Evolutionary conservation across 2,797 vertebrate genomes (phyloP).

Genomic region (Peromyscus melanophrys): DNA sequence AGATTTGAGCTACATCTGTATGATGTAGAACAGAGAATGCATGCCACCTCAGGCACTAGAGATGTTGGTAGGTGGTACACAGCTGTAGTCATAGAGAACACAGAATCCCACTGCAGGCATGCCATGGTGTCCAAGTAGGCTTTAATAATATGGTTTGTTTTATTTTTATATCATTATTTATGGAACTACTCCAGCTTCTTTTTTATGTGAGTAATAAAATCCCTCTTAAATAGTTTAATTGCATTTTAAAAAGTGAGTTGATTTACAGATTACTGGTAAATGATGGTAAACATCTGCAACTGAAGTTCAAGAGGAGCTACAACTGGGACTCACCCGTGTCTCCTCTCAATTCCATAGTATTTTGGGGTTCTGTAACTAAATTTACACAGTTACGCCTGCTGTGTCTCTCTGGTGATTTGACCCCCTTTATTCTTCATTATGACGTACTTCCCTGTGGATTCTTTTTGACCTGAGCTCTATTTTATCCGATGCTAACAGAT

Average conservation of each 20-base stretch:
- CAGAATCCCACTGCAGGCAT: neutral
- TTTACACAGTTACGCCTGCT: neutral
- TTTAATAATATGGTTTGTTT: neutral
- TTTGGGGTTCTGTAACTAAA: neutral
- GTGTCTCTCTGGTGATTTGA: neutral
- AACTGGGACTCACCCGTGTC: neutral
- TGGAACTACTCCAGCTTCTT: neutral
- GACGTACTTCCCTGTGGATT: neutral
- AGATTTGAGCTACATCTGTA: neutral
- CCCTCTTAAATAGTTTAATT: conserved; percentile 60
- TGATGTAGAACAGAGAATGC: neutral
- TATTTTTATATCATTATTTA: conserved; percentile 61
- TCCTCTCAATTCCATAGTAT: neutral
- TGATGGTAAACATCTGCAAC: neutral
- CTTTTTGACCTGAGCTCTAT: neutral
- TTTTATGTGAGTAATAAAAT: conserved; percentile 64
- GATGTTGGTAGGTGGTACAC: neutral
- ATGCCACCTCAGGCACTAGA: neutral
- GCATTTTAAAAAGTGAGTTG: conserved; percentile 36
- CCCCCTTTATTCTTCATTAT: neutral
- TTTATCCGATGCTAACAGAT: conserved; percentile 6
- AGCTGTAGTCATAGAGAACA: neutral
- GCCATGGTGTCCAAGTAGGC: neutral
- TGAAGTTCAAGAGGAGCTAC: neutral
- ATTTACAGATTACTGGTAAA: conserved; percentile 36